Percentiles rank a stretch among this genome's conserved stretches.
These are phyloP conservation scores for Drosophila anceps DNA, from an alignment of 2,888 invertebrate species.

Conservation along the genomic window DNA sequence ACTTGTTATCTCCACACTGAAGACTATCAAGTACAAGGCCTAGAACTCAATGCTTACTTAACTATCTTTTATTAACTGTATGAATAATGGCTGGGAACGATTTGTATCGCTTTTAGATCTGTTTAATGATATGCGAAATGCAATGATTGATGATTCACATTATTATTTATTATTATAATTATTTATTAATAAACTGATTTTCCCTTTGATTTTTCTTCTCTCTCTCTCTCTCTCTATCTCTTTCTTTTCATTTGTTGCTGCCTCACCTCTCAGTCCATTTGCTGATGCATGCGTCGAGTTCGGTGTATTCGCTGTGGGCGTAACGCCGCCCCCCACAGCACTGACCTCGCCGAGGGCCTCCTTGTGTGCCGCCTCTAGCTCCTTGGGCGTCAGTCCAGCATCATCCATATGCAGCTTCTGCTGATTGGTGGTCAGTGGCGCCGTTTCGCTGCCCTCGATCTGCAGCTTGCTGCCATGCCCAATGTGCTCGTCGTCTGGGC, in stretches of 20 bases:
- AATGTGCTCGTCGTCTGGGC: constrained; percentile 59
- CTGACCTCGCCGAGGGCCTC: constrained; percentile 50
- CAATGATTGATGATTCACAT: not conserved
- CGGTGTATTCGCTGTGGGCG: constrained; percentile 66
- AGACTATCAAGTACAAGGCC: not conserved
- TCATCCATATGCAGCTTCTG: constrained; percentile 82
- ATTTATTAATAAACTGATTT: not conserved
- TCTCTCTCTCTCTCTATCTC: not conserved
- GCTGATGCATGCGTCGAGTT: constrained; percentile 74
- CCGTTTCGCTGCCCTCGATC: constrained; percentile 84
- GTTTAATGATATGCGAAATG: not conserved
- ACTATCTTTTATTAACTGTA: no score
- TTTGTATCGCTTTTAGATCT: not conserved
- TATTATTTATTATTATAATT: not conserved
- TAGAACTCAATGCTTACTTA: not conserved
- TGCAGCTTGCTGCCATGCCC: constrained; percentile 69
- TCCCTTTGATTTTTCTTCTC: not conserved
- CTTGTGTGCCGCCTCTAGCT: constrained; percentile 72
- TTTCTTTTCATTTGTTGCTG: not conserved
- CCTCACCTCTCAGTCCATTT: constrained; percentile 80
- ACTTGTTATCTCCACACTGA: not conserved
- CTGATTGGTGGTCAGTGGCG: constrained; percentile 83
- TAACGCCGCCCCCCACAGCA: constrained; percentile 56
- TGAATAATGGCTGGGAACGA: not conserved
- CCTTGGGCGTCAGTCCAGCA: constrained; percentile 72